Conservation (phyloP, 2,797 vertebrate genomes). For the Varecia variegata region DNA sequence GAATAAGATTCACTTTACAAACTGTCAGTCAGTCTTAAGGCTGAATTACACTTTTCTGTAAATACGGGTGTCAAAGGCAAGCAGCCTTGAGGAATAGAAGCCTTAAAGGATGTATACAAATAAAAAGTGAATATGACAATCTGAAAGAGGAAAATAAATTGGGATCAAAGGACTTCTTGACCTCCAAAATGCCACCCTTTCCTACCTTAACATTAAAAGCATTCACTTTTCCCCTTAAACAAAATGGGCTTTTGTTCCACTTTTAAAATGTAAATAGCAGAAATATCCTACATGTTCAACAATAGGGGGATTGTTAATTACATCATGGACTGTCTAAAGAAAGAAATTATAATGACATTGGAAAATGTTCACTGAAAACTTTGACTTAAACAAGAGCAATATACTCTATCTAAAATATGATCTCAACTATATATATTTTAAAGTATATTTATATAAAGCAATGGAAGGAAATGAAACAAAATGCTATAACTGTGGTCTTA, state of each 20-base stretch:
- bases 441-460: background rate
- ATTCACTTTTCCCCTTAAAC: background rate
- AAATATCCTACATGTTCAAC: background rate
- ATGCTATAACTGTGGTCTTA: background rate
- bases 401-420: background rate
- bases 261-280: background rate
- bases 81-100: background rate
- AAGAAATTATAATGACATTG: background rate
- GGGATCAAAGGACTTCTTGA: background rate
- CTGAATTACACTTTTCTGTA: background rate
- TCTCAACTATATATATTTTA: background rate
- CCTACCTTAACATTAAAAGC: background rate
- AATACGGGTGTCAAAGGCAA: background rate
- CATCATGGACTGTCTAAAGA: background rate
- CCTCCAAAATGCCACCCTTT: background rate
- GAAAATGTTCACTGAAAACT: background rate
- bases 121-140: background rate
- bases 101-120: background rate
- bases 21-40: background rate
- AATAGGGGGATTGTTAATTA: background rate
- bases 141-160: slow-evolving; percentile 1
- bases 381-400: background rate
- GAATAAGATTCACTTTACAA: background rate
- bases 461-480: background rate
- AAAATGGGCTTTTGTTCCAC: background rate